Evolutionary conservation across 1,140 invertebrate genomes (phyloP), one percentile per base, ranked within the genome.

Genomic region (Pseudomyrmex gracilis): DNA sequence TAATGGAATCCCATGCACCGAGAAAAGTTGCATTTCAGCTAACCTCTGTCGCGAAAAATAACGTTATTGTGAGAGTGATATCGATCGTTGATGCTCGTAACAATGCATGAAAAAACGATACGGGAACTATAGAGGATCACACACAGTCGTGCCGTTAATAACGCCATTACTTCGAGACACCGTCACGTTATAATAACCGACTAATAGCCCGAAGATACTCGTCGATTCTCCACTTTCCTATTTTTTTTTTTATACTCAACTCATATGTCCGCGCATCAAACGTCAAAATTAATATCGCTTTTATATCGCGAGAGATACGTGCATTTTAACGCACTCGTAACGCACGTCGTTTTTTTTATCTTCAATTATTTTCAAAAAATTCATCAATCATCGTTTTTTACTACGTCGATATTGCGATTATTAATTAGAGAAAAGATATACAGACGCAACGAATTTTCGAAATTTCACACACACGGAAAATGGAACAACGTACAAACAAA

Each of bases 91-190:
- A 57, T 78, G 66, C 51, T 57, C 9, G 45, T 34, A 58, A 80
- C 66, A 80, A 70, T 71, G 24, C 10, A 58, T 71, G 76, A 58
- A 80, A 58, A 80, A 80, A 80, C 15, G 76, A 80, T 80, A 80
- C 43, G 15, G n/a, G 15, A 58, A 12, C 64, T 70, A 57, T 10
- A 45, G 20, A 55, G 34, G 12, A 53, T 70, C 74, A 78, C 74
- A 24, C 74, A 77, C 51, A 63, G 10, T 49, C 34, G 17, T 34
- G 51, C 47, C 64, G 64, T 78, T 78, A 78, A 78, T 78, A 78
- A 78, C 51, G 64, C 76, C 64, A 80, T 80, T 80, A 80, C 43
- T 10, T 10, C 76, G 53, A 34, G 53, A 80, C 66, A 80, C n/a
- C 12, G 53, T 71, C 66, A 20, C 66, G 66, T 80, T 67, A 34